These are phyloP conservation scores for Palloptera scutellata DNA, from an alignment of 2,888 invertebrate species.

Conservation along the genomic window DNA sequence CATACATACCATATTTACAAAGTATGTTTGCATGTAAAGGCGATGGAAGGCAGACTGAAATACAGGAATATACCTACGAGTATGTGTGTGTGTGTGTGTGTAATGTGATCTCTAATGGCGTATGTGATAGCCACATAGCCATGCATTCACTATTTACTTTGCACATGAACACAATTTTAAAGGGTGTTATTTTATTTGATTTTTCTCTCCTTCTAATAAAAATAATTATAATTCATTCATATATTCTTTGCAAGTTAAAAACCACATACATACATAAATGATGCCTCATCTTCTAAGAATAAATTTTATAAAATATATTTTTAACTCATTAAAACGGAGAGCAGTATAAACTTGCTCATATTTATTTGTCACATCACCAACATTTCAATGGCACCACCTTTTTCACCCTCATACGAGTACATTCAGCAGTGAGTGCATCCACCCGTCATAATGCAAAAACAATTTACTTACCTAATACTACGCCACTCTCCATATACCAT, in stretches of 20 bases:
- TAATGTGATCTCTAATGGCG: constrained; percentile 4
- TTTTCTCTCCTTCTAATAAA: not conserved
- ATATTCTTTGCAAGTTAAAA: not conserved
- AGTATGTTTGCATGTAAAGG: constrained; percentile 11
- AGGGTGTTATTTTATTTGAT: constrained; percentile 18
- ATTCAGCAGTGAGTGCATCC: not conserved
- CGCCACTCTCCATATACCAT: not conserved
- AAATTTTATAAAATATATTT: not conserved
- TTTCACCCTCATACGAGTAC: not conserved
- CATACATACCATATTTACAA: not conserved
- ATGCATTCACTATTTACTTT: not conserved
- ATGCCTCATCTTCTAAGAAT: not conserved
- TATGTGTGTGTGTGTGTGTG: not conserved
- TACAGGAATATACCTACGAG: too few relatives aligned
- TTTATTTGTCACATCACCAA: not conserved
- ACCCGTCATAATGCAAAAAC: constrained; percentile 17
- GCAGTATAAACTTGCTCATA: not conserved
- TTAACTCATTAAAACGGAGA: not conserved
- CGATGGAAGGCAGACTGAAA: too few relatives aligned
- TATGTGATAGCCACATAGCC: not conserved
- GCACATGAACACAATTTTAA: too few relatives aligned
- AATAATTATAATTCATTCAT: not conserved
- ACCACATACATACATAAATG: not conserved
- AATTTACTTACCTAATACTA: constrained; percentile 13
- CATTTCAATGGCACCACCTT: not conserved